Evolutionary conservation across 2,888 invertebrate species (phyloP), one percentile per base, ranked within the genome.

Genomic region (Aquatica leii): DNA sequence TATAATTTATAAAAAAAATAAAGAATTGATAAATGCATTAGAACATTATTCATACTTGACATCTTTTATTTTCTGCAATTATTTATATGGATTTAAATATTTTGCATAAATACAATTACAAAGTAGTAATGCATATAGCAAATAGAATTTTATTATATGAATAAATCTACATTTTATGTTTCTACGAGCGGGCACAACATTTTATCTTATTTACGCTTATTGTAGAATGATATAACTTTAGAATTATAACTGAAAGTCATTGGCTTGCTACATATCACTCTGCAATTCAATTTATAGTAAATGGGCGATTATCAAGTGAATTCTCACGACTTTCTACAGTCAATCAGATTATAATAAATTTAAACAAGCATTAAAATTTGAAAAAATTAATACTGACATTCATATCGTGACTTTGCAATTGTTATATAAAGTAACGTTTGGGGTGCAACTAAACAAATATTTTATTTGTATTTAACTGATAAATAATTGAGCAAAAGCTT

Each of bases 301-400:
- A 56, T 56, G 50, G 56, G 41, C 40, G 61, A 61, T 61, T 55
- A 48, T 17, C n/a, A 48, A 62, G 53, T 46, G 46, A 18, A 18
- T 62, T 62, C 62, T 62, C 62, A 62, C 58, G 62, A 62, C 62
- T 58, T 62, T 62, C 20, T 58, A 17, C 57, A 62, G 57, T 62
- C 62, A 62, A 62, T 62, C 58, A 52, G 58, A 62, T 53, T 58
- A 52, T 58, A 62, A 58, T 62, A 58, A 52, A 62, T 62, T 62
- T 62, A 62, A 62, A 62, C 62, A 62, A 46, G 58, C 52, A 48
- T 58, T 62, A 58, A 57, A 62, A 58, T 62, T 62, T 53, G 56
- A 58, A 62, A 62, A 50, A 62, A 54, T n/a, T 58, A 52, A 48
- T 48, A 52, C 54, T 55, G 15, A 56, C 41, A 14, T 49, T 24